A percentile compares a stretch with the other conserved stretches of the same genome.
Evolutionary conservation across 2,888 invertebrate genomes (phyloP).

Genomic region (Schrankia costaestrigalis): DNA sequence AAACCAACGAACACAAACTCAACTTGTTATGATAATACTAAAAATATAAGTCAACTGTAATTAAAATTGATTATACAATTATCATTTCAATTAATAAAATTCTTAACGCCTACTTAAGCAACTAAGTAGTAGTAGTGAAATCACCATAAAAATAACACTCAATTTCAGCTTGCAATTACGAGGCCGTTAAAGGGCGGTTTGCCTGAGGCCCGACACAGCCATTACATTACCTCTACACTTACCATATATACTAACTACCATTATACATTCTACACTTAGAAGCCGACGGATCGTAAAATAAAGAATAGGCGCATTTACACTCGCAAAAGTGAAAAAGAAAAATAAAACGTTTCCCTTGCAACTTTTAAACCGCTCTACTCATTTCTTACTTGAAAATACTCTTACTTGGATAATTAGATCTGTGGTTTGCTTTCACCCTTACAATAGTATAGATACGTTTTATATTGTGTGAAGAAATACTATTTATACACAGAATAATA

Average conservation of each 20-base stretch:
- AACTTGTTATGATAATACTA: too few relatives aligned
- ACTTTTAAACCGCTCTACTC: constrained; percentile 24
- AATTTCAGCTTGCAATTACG: constrained; percentile 78
- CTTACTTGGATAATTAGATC: constrained; percentile 32
- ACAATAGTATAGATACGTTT: too few relatives aligned
- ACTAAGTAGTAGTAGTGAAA: constrained; percentile 78
- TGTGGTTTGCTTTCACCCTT: constrained; percentile 16
- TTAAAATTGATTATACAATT: constrained; percentile 34
- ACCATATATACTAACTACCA: constrained; percentile 57
- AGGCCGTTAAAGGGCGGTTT: constrained; percentile 73
- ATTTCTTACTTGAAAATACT: constrained; percentile 22
- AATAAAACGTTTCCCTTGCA: constrained; percentile 42
- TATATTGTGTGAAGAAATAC: too few relatives aligned
- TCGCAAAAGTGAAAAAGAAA: constrained; percentile 43
- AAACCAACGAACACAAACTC: too few relatives aligned
- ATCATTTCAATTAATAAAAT: constrained; percentile 76
- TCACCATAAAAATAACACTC: constrained; percentile 81
- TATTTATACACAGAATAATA: too few relatives aligned
- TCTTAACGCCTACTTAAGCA: constrained; percentile 75
- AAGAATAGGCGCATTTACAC: constrained; percentile 47
- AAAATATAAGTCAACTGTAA: too few relatives aligned
- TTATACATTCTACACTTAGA: constrained; percentile 47
- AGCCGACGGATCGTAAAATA: constrained; percentile 59
- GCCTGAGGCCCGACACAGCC: constrained; percentile 62
- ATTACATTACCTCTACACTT: constrained; percentile 69